These are phyloP conservation scores for Pionites leucogaster DNA, from an alignment of 2,113 vertebrate species.

Conservation along the genomic window DNA sequence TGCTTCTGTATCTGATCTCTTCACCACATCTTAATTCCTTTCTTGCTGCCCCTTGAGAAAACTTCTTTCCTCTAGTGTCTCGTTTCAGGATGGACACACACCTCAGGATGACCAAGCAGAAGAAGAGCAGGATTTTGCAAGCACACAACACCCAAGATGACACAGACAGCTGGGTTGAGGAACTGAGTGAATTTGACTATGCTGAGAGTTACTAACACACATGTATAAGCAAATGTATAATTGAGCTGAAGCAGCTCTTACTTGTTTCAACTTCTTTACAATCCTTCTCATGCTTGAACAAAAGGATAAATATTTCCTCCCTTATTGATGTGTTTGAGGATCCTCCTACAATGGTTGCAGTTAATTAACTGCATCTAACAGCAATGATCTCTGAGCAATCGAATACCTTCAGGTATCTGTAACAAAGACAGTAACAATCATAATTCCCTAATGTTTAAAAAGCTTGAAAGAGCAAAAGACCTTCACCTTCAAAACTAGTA, in stretches of 20 bases:
- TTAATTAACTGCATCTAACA: neutral
- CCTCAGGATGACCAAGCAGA: neutral
- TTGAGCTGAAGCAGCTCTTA: neutral
- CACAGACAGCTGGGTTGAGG: neutral
- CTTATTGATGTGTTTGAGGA: neutral
- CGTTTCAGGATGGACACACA: neutral
- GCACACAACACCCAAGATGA: neutral
- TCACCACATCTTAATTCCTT: neutral
- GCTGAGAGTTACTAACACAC: neutral
- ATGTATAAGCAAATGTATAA: neutral
- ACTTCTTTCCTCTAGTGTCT: neutral
- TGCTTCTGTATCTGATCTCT: neutral
- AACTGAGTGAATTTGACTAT: neutral
- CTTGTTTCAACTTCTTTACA: conserved; percentile 23
- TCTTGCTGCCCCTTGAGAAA: neutral
- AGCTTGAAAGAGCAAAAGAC: neutral
- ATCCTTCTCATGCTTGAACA: neutral
- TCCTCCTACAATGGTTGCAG: neutral
- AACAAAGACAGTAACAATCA: neutral
- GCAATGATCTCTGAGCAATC: neutral
- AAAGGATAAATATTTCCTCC: neutral
- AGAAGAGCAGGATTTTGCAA: neutral
- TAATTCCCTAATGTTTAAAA: neutral
- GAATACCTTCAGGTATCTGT: neutral
- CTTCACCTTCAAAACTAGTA: neutral